Conservation (phyloP, 2,113 vertebrate species). For the Ceyx cyanopectus region DNA sequence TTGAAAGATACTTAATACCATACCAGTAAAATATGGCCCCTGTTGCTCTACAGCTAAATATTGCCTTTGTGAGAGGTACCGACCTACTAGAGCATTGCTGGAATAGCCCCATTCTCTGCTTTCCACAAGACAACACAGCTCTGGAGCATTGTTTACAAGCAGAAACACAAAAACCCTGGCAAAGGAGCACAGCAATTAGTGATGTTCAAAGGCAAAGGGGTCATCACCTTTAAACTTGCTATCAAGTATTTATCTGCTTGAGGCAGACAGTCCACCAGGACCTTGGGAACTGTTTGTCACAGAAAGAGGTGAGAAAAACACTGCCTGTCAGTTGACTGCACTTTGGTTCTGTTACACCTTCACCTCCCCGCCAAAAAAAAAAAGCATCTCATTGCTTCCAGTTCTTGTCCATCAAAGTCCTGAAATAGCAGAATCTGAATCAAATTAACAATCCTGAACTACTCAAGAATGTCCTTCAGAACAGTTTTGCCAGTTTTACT, state of each 20-base stretch:
- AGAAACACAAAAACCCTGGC: neutral
- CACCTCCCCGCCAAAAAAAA: neutral
- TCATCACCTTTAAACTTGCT: neutral
- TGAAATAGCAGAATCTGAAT: neutral
- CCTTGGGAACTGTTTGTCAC: neutral
- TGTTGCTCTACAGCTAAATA: neutral
- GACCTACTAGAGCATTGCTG: neutral
- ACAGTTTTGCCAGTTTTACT: neutral
- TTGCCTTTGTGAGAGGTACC: neutral
- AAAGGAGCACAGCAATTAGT: neutral
- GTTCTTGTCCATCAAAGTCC: neutral
- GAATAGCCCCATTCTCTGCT: neutral
- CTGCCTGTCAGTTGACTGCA: fast-evolving
- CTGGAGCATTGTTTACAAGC: neutral
- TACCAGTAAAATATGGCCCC: neutral
- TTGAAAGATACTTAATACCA: neutral
- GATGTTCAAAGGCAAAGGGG: neutral
- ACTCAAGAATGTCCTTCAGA: neutral
- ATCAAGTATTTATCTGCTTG: neutral
- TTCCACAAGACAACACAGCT: neutral
- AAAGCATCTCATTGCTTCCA: neutral
- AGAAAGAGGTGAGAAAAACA: neutral
- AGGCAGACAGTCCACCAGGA: neutral
- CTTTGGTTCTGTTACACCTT: neutral
- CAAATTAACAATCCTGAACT: neutral